A percentile compares a stretch with the other conserved stretches of the same genome.
Conservation (phyloP, 2,797 vertebrate species). For the Neoniphon sammara region DNA sequence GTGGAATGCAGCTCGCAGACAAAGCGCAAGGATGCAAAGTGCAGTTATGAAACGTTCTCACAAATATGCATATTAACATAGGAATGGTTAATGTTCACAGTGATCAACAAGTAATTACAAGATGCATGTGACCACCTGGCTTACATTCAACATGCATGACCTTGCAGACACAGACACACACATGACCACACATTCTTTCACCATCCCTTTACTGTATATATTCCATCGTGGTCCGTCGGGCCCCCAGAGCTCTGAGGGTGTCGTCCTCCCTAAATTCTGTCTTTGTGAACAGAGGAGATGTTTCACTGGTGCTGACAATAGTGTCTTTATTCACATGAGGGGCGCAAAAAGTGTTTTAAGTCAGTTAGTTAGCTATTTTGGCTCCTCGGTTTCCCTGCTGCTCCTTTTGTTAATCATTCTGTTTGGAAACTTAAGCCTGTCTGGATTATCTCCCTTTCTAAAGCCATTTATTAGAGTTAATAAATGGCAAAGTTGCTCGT, state of each 20-base stretch:
- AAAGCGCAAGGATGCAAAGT: constrained; percentile 18
- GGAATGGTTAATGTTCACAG: constrained; percentile 27
- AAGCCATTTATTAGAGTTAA: constrained; percentile 10
- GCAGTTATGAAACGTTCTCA: constrained; percentile 10
- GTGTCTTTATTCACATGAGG: constrained; percentile 22
- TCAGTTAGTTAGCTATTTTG: constrained; percentile 5
- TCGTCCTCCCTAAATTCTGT: constrained; percentile 36
- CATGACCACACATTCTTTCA: constrained; percentile 17
- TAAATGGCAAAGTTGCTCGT: constrained; percentile 6
- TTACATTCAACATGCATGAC: constrained; percentile 59
- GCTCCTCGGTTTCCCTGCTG: constrained; percentile 21
- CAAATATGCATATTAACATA: constrained; percentile 48
- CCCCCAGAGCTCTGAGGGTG: constrained; percentile 69
- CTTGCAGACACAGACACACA: constrained; percentile 30
- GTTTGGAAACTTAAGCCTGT: constrained; percentile 46
- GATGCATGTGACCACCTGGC: constrained; percentile 60
- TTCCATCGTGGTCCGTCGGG: constrained; percentile 66
- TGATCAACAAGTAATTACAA: constrained; percentile 24
- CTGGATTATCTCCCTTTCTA: constrained; percentile 31
- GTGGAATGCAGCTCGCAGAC: constrained; percentile 12
- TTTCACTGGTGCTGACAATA: constrained; percentile 18
- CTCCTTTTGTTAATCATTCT: constrained; percentile 42
- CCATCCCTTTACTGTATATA: constrained; percentile 27
- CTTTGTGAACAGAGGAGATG: constrained; percentile 20
- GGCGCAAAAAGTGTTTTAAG: constrained; percentile 21